phyloP scores from a whole-genome alignment of 1,140 invertebrate species.

The Belonocnema kinseyi region DNA sequence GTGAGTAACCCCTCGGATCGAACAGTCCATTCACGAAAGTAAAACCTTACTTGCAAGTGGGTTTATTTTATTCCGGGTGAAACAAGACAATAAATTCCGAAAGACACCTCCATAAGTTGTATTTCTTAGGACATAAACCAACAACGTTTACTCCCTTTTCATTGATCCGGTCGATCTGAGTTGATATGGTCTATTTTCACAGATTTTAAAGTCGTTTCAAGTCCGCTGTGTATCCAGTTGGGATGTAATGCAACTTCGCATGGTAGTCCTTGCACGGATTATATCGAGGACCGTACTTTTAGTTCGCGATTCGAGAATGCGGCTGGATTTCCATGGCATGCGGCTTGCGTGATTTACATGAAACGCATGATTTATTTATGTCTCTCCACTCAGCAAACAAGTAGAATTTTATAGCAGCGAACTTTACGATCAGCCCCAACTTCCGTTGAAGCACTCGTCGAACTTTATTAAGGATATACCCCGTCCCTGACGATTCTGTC shows the following conservation, averaged over 20 bases:
- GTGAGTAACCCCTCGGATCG: too few species aligned
- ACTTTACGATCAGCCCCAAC: slow-evolving; percentile 53
- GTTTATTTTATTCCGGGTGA: too few species aligned
- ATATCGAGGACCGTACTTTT: slow-evolving; percentile 23
- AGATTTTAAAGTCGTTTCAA: slow-evolving; percentile 10
- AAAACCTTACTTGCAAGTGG: too few species aligned
- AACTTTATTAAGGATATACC: slow-evolving; percentile 27
- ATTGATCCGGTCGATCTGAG: background rate
- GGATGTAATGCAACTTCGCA: slow-evolving; percentile 1
- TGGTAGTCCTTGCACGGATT: slow-evolving; percentile 16
- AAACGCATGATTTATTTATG: slow-evolving; percentile 62
- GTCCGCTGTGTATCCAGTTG: background rate
- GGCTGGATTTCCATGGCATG: slow-evolving; percentile 1
- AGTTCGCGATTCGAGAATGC: slow-evolving; percentile 24
- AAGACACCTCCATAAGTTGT: background rate
- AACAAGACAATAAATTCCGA: background rate
- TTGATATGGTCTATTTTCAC: background rate
- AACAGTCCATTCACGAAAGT: too few species aligned
- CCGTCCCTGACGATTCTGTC: slow-evolving; percentile 11
- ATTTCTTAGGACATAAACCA: too few species aligned
- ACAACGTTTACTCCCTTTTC: background rate
- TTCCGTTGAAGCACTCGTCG: slow-evolving; percentile 40
- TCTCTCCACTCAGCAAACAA: slow-evolving; percentile 51
- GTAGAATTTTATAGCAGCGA: slow-evolving; percentile 60
- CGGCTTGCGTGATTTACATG: slow-evolving; percentile 53